A percentile compares a stretch with the other conserved stretches of the same genome.
These are phyloP conservation scores for Drosophila takahashii DNA, from an alignment of 1,140 invertebrate genomes.

Conservation along the genomic window DNA sequence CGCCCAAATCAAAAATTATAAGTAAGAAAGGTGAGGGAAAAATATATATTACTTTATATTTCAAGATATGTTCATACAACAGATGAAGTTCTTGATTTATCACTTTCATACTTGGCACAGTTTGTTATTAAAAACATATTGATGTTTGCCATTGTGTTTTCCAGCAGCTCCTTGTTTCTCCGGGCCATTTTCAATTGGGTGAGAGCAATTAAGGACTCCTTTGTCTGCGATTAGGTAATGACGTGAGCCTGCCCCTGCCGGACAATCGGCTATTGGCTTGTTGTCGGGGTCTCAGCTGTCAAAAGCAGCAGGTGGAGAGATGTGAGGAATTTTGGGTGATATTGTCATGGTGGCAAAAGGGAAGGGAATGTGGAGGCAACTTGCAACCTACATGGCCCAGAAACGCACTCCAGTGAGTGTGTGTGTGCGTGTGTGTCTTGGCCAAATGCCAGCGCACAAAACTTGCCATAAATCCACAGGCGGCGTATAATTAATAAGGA, in stretches of 20 bases:
- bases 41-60: no score
- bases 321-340: not conserved
- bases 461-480: constrained; percentile 77
- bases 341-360: not conserved
- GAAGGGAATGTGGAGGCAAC: constrained; percentile 7
- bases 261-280: constrained; percentile 46
- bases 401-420: constrained; percentile 29
- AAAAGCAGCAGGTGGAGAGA: constrained; percentile 34
- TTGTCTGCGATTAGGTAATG: constrained; percentile 44
- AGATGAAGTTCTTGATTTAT: not conserved
- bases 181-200: constrained; percentile 34
- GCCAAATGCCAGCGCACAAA: constrained; percentile 76
- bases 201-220: constrained; percentile 56
- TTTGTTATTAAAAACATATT: constrained; percentile 4
- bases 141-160: not conserved
- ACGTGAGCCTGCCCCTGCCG: constrained; percentile 7
- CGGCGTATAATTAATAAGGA: constrained; percentile 80
- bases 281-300: constrained; percentile 64
- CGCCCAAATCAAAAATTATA: not conserved
- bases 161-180: not conserved
- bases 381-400: constrained; percentile 65
- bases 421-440: constrained; percentile 38
- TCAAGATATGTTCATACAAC: no score
- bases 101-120: not conserved
- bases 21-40: no score